Conservation (phyloP, 2,113 vertebrate species). For the Gallinago jamesoni region DNA sequence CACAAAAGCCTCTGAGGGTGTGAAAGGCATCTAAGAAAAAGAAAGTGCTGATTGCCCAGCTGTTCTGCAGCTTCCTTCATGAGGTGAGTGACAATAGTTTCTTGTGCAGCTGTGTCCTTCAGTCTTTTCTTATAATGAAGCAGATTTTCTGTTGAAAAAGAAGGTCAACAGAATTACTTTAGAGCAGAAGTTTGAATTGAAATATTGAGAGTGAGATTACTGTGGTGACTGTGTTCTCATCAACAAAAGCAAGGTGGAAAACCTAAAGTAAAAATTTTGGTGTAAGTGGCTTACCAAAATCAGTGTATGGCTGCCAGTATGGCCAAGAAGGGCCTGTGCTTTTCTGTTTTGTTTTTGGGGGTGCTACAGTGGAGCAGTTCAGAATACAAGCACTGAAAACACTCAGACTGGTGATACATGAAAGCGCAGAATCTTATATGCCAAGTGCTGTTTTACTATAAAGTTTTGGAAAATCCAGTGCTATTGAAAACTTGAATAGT, state of each 20-base stretch:
- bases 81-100: not conserved
- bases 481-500: not conserved
- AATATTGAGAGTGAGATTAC: not conserved
- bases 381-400: not conserved
- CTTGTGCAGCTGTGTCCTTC: not conserved
- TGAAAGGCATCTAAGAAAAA: not conserved
- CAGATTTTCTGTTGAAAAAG: not conserved
- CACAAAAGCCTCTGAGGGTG: not conserved
- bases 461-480: not conserved
- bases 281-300: not conserved
- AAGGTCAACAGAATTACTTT: not conserved
- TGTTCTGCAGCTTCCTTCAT: not conserved
- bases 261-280: not conserved
- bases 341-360: not conserved
- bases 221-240: not conserved
- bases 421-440: not conserved
- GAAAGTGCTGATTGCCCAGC: not conserved
- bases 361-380: not conserved
- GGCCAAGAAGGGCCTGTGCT: not conserved
- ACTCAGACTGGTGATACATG: not conserved
- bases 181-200: not conserved
- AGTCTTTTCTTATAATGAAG: not conserved
- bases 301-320: rapidly evolving
- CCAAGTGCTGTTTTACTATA: not conserved
- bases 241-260: not conserved